A percentile compares a stretch with the other conserved stretches of the same genome.
These are phyloP conservation scores for Paramuricea clavata DNA, from an alignment of 92 coral and sea anemone species.

Conservation along the genomic window DNA sequence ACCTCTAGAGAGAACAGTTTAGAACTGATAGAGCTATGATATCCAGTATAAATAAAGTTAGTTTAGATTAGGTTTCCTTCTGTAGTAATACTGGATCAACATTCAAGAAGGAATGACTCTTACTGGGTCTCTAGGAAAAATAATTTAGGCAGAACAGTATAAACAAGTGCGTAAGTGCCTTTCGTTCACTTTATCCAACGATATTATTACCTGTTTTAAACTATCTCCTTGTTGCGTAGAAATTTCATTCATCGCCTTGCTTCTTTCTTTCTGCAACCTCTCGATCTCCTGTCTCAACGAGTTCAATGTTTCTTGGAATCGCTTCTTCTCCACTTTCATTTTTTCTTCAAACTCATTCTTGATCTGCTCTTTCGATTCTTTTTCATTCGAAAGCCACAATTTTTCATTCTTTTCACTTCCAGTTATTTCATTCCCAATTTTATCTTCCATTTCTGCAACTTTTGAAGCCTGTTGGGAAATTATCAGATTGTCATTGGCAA, in stretches of 20 bases:
- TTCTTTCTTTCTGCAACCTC: slow-evolving; percentile 62
- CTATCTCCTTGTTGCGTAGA: not conserved
- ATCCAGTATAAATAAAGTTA: slow-evolving; percentile 6
- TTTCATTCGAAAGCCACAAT: slow-evolving; percentile 31
- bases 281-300: slow-evolving; percentile 81
- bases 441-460: slow-evolving; percentile 20
- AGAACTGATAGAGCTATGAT: slow-evolving; percentile 12
- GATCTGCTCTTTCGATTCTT: slow-evolving; percentile 62
- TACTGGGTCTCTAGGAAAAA: not conserved
- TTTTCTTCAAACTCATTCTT: slow-evolving; percentile 79
- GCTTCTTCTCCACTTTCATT: slow-evolving; percentile 82
- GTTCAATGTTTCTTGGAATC: slow-evolving; percentile 82
- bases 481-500: not conserved
- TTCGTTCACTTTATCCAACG: no score
- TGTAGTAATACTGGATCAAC: not conserved
- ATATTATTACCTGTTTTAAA: not conserved
- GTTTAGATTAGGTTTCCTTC: not conserved
- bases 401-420: not conserved
- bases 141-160: no score
- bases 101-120: not conserved
- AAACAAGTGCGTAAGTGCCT: no score
- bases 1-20: slow-evolving; percentile 4
- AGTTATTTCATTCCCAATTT: not conserved
- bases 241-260: not conserved
- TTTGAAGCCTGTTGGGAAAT: not conserved